Evolutionary conservation across 2,113 vertebrate genomes (phyloP).

Genomic region (Amblyopsis rosae): DNA sequence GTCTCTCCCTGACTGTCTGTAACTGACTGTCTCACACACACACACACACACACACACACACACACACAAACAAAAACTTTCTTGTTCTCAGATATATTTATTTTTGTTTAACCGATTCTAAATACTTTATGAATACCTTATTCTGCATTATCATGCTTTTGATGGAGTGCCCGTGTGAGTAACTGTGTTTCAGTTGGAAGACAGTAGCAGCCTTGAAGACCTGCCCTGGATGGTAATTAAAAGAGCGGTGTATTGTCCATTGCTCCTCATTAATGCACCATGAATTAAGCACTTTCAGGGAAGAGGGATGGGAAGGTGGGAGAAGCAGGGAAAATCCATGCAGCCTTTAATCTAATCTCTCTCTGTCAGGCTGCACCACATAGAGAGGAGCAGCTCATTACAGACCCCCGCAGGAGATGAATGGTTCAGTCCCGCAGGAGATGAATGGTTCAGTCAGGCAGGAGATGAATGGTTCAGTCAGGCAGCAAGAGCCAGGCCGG

Average conservation of each 20-base stretch:
- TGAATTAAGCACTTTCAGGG: conserved; percentile 71
- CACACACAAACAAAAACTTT: not conserved
- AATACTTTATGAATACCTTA: not conserved
- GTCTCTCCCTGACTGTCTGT: too few relatives aligned
- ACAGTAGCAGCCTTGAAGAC: conserved; percentile 54
- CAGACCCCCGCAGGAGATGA: conserved; percentile 72
- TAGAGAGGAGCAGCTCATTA: conserved; percentile 76
- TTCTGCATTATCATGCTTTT: not conserved
- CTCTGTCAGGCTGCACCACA: conserved; percentile 76
- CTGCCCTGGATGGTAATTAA: conserved; percentile 71
- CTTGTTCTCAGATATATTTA: not conserved
- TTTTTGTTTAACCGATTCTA: not conserved
- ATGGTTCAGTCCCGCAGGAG: conserved; percentile 73
- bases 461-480: too few relatives aligned
- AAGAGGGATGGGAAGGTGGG: conserved; percentile 60
- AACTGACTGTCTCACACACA: not conserved
- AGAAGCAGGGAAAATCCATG: conserved; percentile 71
- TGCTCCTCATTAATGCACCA: conserved; percentile 70
- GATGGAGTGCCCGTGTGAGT: not conserved
- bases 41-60: not conserved
- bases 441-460: conserved; percentile 68
- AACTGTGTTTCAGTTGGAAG: conserved; percentile 36
- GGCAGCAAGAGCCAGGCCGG: conserved; percentile 47
- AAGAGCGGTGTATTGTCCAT: conserved; percentile 74
- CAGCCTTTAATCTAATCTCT: conserved; percentile 72